phyloP scores from a whole-genome alignment of 2,113 vertebrate species.

The Centropus unirufus region DNA sequence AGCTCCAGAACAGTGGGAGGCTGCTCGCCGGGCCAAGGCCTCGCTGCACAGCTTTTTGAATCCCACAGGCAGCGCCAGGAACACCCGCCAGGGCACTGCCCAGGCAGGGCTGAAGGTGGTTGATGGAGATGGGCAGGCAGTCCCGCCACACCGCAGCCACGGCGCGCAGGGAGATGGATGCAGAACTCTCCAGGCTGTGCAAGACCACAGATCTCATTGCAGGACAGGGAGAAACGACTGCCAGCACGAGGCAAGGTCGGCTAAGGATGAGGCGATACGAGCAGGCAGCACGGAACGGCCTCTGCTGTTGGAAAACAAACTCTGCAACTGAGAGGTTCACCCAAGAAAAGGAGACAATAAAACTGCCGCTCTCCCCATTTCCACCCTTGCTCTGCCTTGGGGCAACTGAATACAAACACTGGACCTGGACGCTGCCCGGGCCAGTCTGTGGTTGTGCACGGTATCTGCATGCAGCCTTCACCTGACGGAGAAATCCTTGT shows the following conservation, averaged over 20 bases:
- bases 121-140: neutral
- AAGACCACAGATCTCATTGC: neutral
- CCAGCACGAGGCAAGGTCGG: neutral
- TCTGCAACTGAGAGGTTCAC: neutral
- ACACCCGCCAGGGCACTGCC: neutral
- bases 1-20: neutral
- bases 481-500: neutral
- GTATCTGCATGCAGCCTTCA: neutral
- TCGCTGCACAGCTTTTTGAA: fast-evolving
- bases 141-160: neutral
- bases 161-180: fast-evolving
- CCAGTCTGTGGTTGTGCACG: neutral
- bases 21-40: neutral
- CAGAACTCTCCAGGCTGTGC: neutral
- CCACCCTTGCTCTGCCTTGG: neutral
- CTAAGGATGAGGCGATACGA: fast-evolving
- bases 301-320: neutral
- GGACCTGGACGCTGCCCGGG: neutral
- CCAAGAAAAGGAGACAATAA: neutral
- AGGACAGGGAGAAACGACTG: fast-evolving
- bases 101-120: neutral
- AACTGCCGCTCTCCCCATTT: neutral
- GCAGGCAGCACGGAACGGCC: neutral
- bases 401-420: neutral
- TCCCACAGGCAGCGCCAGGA: neutral